phyloP scores from a whole-genome alignment of 2,113 vertebrate species.

The Dicerorhinus sumatrensis region DNA sequence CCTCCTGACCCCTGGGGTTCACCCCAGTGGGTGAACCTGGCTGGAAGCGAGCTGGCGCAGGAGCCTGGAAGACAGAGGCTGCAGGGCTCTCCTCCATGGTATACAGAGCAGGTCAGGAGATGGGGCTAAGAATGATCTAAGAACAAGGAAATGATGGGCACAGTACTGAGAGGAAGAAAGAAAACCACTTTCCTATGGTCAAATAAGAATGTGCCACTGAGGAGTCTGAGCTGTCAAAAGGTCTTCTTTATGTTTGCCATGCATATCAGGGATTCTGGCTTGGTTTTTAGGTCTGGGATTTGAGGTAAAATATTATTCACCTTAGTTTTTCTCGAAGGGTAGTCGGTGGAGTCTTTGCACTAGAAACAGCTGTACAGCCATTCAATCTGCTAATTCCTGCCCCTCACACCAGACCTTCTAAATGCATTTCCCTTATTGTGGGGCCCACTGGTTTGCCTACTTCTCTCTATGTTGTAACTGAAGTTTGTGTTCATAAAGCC shows the following conservation, averaged over 20 bases:
- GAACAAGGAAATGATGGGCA: background rate
- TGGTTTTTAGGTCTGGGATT: background rate
- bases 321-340: background rate
- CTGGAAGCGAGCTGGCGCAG: background rate
- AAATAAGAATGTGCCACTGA: background rate
- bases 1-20: background rate
- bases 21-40: background rate
- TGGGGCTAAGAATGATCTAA: background rate
- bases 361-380: background rate
- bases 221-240: background rate
- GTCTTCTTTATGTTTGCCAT: background rate
- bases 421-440: background rate
- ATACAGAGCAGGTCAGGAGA: background rate
- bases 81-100: background rate
- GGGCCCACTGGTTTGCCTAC: background rate
- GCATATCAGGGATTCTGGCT: background rate
- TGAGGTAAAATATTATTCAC: background rate
- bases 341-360: background rate
- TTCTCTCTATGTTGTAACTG: background rate
- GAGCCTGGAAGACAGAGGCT: background rate
- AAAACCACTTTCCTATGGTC: background rate
- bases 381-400: background rate
- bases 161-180: background rate
- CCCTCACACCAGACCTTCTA: background rate
- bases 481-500: background rate